Percentiles rank a stretch among this genome's conserved stretches.
Evolutionary conservation across 2,113 vertebrate genomes (phyloP).

Genomic region (Sylvietta virens): DNA sequence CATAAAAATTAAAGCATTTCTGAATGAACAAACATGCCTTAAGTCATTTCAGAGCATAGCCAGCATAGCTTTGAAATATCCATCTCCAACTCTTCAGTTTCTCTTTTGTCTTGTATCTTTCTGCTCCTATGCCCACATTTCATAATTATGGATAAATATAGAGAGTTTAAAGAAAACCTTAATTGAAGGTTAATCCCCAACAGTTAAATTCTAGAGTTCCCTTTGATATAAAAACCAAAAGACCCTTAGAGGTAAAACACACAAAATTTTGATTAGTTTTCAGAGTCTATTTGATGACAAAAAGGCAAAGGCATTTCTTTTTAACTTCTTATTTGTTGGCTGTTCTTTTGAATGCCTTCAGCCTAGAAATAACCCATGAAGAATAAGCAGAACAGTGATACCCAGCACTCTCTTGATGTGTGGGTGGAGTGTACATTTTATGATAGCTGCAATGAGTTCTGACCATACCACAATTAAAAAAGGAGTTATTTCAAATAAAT

Average conservation of each 20-base stretch:
- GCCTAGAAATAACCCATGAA: not conserved
- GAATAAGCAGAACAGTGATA: not conserved
- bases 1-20: not conserved
- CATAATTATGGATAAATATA: not conserved
- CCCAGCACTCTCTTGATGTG: not conserved
- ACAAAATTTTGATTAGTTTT: not conserved
- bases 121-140: not conserved
- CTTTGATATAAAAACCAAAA: constrained; percentile 9
- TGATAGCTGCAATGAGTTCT: not conserved
- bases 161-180: not conserved
- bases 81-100: not conserved
- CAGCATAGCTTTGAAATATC: not conserved
- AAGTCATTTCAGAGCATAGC: not conserved
- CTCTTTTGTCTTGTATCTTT: not conserved
- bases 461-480: not conserved
- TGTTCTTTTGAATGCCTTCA: not conserved
- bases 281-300: not conserved
- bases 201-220: not conserved
- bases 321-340: not conserved
- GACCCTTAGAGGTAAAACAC: not conserved
- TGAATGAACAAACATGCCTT: not conserved
- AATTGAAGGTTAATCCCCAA: constrained; percentile 6
- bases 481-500: not conserved
- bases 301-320: not conserved
- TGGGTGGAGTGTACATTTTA: not conserved